Evolutionary conservation across 2,888 invertebrate genomes (phyloP).

Genomic region (Dryomyza anilis): DNA sequence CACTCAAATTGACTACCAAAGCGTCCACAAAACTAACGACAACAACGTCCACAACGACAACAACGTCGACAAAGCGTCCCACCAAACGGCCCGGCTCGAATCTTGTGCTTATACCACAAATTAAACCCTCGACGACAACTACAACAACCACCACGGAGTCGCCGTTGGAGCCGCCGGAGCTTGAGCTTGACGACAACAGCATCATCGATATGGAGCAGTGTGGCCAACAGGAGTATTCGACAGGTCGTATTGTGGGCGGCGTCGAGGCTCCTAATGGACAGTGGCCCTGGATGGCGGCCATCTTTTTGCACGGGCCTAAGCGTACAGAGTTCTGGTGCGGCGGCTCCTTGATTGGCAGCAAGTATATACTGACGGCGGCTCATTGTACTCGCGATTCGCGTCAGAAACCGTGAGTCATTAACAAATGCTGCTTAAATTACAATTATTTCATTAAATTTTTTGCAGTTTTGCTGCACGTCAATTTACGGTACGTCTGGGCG

Average conservation of each 20-base stretch:
- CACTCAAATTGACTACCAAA: constrained; percentile 50
- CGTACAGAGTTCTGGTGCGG: constrained; percentile 94
- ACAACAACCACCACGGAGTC: constrained; percentile 63
- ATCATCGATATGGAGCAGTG: constrained; percentile 67
- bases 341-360: constrained; percentile 81
- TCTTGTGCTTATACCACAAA: constrained; percentile 56
- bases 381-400: constrained; percentile 91
- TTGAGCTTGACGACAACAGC: constrained; percentile 51
- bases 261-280: constrained; percentile 81
- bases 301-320: constrained; percentile 83
- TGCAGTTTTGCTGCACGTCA: constrained; percentile 84
- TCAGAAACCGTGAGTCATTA: constrained; percentile 78
- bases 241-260: constrained; percentile 90
- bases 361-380: constrained; percentile 83
- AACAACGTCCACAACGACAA: constrained; percentile 55
- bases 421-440: too few species aligned
- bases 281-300: constrained; percentile 97
- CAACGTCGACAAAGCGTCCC: constrained; percentile 45
- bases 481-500: constrained; percentile 87
- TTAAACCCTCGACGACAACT: constrained; percentile 61
- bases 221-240: constrained; percentile 80
- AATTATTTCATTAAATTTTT: not conserved
- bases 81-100: constrained; percentile 48
- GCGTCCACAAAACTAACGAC: constrained; percentile 55
- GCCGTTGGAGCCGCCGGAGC: constrained; percentile 42